These are phyloP conservation scores for Valencia hispanica DNA, from an alignment of 2,797 vertebrate species.

Conservation along the genomic window DNA sequence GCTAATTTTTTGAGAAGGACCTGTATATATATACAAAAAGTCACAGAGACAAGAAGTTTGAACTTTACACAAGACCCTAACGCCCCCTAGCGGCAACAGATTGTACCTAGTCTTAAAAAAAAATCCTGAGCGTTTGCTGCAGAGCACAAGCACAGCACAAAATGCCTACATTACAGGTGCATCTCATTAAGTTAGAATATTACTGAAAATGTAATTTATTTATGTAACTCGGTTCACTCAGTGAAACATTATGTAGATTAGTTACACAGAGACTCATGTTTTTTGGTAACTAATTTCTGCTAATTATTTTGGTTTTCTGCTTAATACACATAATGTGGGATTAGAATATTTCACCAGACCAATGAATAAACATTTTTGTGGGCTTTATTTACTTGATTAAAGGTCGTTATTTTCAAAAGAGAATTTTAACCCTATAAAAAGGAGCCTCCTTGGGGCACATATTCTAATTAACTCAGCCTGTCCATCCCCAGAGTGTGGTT, in stretches of 20 bases:
- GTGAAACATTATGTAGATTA: not conserved
- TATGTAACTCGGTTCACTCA: not conserved
- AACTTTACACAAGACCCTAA: conserved; percentile 46
- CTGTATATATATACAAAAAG: no score
- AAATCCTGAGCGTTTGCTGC: not conserved
- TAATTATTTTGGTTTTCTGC: not conserved
- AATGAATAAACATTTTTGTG: not conserved
- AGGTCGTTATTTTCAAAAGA: not conserved
- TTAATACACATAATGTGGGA: not conserved
- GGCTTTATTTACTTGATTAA: not conserved
- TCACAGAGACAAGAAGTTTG: not conserved
- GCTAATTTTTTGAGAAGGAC: no score
- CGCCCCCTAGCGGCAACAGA: conserved; percentile 69
- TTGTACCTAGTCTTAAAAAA: conserved; percentile 28
- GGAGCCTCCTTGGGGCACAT: not conserved
- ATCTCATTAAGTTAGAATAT: not conserved
- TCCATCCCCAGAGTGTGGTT: not conserved
- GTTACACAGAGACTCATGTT: no score
- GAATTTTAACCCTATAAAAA: not conserved
- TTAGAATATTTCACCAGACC: not conserved
- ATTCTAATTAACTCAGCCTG: not conserved
- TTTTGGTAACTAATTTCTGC: no score
- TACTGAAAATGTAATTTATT: not conserved
- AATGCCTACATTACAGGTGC: not conserved
- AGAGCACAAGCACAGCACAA: conserved; percentile 1